Conservation (phyloP, 2,888 invertebrate species). For the Lasiommata megera region DNA sequence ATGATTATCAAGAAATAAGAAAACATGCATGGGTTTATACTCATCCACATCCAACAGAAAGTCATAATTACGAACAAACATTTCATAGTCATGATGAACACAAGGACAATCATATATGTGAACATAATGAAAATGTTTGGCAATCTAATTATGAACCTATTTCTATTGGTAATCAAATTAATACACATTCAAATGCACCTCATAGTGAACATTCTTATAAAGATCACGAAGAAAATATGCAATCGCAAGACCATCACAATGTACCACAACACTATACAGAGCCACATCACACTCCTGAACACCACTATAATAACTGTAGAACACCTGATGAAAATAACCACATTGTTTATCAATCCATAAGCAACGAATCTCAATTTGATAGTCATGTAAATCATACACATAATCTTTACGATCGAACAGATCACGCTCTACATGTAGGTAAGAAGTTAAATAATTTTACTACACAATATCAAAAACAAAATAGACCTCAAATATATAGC, state of each 20-base stretch:
- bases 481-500: conserved; percentile 43
- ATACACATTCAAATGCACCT: neutral
- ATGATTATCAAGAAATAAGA: conserved; percentile 54
- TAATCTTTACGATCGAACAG: neutral
- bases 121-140: conserved; percentile 16
- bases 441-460: conserved; percentile 14
- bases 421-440: conserved; percentile 4
- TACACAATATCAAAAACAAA: conserved; percentile 23
- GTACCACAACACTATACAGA: conserved; percentile 23
- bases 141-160: conserved; percentile 22
- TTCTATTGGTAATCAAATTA: conserved; percentile 12
- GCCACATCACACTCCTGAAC: conserved; percentile 25
- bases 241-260: conserved; percentile 31
- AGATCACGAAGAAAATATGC: conserved; percentile 31
- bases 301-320: conserved; percentile 25
- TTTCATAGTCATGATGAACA: neutral
- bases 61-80: conserved; percentile 32
- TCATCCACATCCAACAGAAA: conserved; percentile 32
- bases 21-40: conserved; percentile 62
- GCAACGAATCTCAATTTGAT: conserved; percentile 12
- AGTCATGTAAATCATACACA: neutral
- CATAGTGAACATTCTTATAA: neutral
- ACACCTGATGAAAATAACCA: conserved; percentile 31
- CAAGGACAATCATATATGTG: conserved; percentile 5
- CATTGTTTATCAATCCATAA: conserved; percentile 29